Evolutionary conservation across 2,888 invertebrate species (phyloP), one percentile per base, ranked within the genome.

Genomic region (Rhabditoides inermis): DNA sequence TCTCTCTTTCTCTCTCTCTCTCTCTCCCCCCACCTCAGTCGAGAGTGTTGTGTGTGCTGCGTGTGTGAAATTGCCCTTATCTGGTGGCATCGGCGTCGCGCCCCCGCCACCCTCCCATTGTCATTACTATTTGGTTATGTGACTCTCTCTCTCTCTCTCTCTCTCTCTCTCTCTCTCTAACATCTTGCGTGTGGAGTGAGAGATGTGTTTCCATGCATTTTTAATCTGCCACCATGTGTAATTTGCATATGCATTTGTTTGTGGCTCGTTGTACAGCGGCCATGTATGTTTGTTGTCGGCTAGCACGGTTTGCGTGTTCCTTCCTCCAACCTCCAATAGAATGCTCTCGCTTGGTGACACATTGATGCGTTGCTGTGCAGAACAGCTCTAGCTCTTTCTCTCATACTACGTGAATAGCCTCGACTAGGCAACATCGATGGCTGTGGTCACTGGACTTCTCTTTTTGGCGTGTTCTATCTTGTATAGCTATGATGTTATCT

Each of bases 211-310:
- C n/a, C n/a, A n/a, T n/a, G n/a, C n/a, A n/a, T n/a, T n/a, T n/a
- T n/a, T n/a, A n/a, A n/a, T n/a, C 3, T 2, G 18, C 27, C 26
- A 30, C 20, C 30, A 26, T 15, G 28, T 5, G 26, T 39, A 40
- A 42, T 49, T 53, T 53, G 53, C 48, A 53, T 53, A 53, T 53
- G 49, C 45, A 53, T 49, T 49, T 53, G 42, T 42, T 37, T 45
- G 39, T 45, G 35, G 36, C 50, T 50, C 45, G 37, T 45, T 42
- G 50, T 27, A 50, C 45, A 45, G 10, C 20, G 15, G 37, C 25
- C 20, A 40, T 45, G 35, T 44, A 26, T 4, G 12, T n/a, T 2
- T 3, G 40, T 6, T 40, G 22, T 40, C 10, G 22, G 18, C 5
- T 4, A 7, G 26, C 18, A 18, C 7, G 30, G 30, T 18, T 22